These are phyloP conservation scores for Brenthis hecate DNA, from an alignment of 2,888 invertebrate species.

Conservation along the genomic window DNA sequence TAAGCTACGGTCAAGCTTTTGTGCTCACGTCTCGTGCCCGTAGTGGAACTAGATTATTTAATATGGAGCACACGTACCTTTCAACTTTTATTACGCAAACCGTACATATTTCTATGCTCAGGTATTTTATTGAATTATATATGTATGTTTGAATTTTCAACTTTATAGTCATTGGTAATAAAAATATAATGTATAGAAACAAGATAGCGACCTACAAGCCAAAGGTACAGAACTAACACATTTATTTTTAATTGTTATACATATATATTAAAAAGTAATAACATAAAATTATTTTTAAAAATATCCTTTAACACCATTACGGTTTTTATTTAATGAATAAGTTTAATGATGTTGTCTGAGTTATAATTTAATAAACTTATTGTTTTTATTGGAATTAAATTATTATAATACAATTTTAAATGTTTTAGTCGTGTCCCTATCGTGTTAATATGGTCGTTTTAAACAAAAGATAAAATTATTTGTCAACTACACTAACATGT, in stretches of 20 bases:
- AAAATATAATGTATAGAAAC: background rate
- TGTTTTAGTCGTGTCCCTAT: background rate
- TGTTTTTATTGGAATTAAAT: slow-evolving; percentile 5
- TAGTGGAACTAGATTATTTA: too few species aligned
- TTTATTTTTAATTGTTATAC: slow-evolving; percentile 6
- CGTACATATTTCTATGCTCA: too few species aligned
- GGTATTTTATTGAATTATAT: too few species aligned
- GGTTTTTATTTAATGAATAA: background rate
- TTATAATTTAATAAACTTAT: background rate
- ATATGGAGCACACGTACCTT: too few species aligned
- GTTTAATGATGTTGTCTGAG: background rate
- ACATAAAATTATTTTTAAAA: background rate
- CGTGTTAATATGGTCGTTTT: background rate
- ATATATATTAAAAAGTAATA: slow-evolving; percentile 3
- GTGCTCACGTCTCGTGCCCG: too few species aligned
- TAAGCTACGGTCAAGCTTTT: too few species aligned
- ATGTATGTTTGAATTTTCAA: too few species aligned
- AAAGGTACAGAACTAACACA: slow-evolving; percentile 13
- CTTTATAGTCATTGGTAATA: too few species aligned
- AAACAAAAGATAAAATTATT: background rate
- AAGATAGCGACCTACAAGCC: slow-evolving; percentile 2
- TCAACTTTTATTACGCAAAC: too few species aligned
- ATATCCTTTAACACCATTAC: background rate
- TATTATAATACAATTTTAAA: background rate
- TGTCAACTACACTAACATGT: background rate